Conservation (phyloP, 1,140 invertebrate species). For the Bombus impatiens region DNA sequence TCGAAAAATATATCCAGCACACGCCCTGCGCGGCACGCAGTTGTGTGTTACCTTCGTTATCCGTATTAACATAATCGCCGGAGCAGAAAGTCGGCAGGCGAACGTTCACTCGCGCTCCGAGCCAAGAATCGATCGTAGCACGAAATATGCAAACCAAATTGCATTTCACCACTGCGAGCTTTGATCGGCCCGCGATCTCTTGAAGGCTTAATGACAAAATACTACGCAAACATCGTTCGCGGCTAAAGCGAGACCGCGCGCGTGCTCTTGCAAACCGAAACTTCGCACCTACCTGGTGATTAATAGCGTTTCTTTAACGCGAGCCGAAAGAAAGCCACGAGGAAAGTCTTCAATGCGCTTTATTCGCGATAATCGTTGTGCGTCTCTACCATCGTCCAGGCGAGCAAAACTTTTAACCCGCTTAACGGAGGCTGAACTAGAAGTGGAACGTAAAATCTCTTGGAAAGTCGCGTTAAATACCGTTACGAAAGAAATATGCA, state of each 20-base stretch:
- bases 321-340: background rate
- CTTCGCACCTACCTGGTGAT: background rate
- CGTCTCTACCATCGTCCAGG: background rate
- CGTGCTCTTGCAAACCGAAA: background rate
- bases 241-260: too few relatives aligned
- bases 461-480: background rate
- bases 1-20: slow-evolving; percentile 59
- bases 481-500: background rate
- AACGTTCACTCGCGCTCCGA: slow-evolving; percentile 59
- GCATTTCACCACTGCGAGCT: slow-evolving; percentile 62
- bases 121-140: slow-evolving; percentile 73
- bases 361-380: slow-evolving; percentile 18
- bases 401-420: slow-evolving; percentile 19
- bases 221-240: slow-evolving; percentile 30
- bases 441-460: slow-evolving; percentile 5
- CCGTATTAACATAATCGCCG: slow-evolving; percentile 68
- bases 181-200: slow-evolving; percentile 48
- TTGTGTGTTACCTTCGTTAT: slow-evolving; percentile 66
- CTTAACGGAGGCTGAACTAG: background rate
- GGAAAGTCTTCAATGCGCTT: background rate
- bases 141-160: slow-evolving; percentile 79
- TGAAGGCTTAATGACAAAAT: slow-evolving; percentile 42
- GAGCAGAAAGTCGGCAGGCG: slow-evolving; percentile 66
- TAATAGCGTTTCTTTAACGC: slow-evolving; percentile 3
- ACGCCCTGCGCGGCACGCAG: slow-evolving; percentile 25